phyloP scores from a whole-genome alignment of 2,888 invertebrate genomes.

The Melanotus villosus region DNA sequence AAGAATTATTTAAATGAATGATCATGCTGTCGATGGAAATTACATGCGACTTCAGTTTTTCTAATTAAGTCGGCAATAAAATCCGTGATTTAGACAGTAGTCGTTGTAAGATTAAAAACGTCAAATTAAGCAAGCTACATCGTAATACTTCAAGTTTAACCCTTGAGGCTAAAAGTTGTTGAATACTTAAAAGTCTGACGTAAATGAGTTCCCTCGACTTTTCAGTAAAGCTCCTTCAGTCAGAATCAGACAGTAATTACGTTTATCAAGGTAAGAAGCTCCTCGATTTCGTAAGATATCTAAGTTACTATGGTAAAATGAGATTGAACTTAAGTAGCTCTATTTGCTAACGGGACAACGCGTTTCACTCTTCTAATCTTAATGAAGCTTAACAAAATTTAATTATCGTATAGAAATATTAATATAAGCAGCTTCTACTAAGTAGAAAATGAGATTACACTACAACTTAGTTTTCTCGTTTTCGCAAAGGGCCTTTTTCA shows the following conservation, averaged over 20 bases:
- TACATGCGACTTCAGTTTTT: background rate
- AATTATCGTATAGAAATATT: too few species aligned
- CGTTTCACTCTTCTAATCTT: too few species aligned
- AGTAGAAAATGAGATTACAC: too few species aligned
- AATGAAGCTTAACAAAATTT: too few species aligned
- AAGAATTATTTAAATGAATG: background rate
- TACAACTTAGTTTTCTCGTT: too few species aligned
- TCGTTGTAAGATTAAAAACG: slow-evolving; percentile 27
- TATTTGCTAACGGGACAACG: too few species aligned
- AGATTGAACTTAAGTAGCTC: background rate
- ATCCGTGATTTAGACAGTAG: background rate
- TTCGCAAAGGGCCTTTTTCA: too few species aligned
- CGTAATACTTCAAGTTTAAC: slow-evolving; percentile 6
- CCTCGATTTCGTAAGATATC: background rate
- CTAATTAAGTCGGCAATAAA: slow-evolving; percentile 16
- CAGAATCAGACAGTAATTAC: slow-evolving; percentile 12
- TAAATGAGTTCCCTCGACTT: slow-evolving; percentile 6
- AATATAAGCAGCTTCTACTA: too few species aligned
- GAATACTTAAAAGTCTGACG: slow-evolving; percentile 24
- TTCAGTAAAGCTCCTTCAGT: background rate
- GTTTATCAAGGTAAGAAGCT: background rate
- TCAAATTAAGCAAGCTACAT: slow-evolving; percentile 20
- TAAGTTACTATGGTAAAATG: background rate
- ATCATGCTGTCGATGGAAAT: background rate
- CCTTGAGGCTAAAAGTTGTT: slow-evolving; percentile 7